Conservation (phyloP, 2,888 invertebrate species). For the Thecocarcelia acutangulata region DNA sequence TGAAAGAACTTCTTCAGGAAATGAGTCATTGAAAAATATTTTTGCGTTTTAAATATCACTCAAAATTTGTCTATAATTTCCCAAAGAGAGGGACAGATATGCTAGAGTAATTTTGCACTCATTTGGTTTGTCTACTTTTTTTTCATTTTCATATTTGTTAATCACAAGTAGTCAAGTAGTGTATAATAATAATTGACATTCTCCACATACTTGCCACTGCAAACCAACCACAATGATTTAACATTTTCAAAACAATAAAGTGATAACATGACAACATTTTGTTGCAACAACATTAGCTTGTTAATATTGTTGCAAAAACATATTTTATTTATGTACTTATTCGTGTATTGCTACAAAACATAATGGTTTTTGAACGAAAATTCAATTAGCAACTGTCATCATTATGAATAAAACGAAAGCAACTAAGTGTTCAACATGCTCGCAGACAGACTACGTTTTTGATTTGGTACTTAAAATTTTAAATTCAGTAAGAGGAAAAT, state of each 20-base stretch:
- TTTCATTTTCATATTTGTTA: not conserved
- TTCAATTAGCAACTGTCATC: slow-evolving; percentile 78
- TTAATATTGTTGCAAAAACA: slow-evolving; percentile 35
- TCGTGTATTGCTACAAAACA: slow-evolving; percentile 60
- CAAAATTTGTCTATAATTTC: not conserved
- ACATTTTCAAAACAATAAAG: slow-evolving; percentile 42
- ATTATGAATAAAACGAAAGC: slow-evolving; percentile 31
- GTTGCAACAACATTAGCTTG: slow-evolving; percentile 29
- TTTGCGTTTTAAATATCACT: not conserved
- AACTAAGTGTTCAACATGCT: slow-evolving; percentile 30
- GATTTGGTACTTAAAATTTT: too few relatives aligned
- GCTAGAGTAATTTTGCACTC: too few relatives aligned
- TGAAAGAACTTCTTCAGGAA: not conserved
- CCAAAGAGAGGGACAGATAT: too few relatives aligned
- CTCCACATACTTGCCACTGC: not conserved
- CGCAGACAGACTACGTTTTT: not conserved
- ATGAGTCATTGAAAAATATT: slow-evolving; percentile 24
- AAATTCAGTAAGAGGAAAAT: not conserved
- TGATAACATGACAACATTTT: slow-evolving; percentile 56
- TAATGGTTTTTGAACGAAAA: slow-evolving; percentile 70
- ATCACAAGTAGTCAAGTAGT: not conserved
- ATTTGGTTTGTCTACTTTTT: not conserved
- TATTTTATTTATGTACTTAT: not conserved
- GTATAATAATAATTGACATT: slow-evolving; percentile 26
- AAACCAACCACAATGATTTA: slow-evolving; percentile 35